Conservation (phyloP, 2,888 invertebrate species). For the Zootermopsis nevadensis region DNA sequence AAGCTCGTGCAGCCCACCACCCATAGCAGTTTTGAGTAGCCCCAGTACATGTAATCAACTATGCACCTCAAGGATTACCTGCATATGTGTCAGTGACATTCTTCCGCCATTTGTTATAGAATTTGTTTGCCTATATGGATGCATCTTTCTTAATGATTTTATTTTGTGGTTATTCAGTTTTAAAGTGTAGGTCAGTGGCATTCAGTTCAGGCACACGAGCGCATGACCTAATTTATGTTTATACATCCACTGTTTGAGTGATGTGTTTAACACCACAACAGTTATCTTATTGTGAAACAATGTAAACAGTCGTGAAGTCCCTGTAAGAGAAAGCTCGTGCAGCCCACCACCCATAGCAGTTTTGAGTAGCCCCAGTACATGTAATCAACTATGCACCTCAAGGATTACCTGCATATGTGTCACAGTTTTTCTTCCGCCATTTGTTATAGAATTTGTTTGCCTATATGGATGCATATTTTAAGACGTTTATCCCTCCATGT, state of each 20-base stretch:
- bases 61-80: conserved; percentile 20
- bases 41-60: background rate
- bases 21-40: background rate
- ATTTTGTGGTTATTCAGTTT: too few species aligned
- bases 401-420: conserved; percentile 30
- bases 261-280: background rate
- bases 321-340: conserved; percentile 11
- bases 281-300: background rate
- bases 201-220: background rate
- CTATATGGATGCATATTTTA: conserved; percentile 11
- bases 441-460: conserved; percentile 18
- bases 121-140: conserved; percentile 24
- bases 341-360: background rate
- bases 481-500: background rate
- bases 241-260: background rate
- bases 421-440: background rate
- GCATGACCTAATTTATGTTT: background rate
- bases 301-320: background rate
- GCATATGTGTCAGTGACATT: conserved; percentile 19
- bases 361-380: background rate
- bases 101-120: background rate
- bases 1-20: conserved; percentile 19
- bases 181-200: background rate
- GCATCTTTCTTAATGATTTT: background rate
- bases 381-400: conserved; percentile 7